Conservation (phyloP, 2,113 vertebrate species). For the Chamaetylas fuelleborni region DNA sequence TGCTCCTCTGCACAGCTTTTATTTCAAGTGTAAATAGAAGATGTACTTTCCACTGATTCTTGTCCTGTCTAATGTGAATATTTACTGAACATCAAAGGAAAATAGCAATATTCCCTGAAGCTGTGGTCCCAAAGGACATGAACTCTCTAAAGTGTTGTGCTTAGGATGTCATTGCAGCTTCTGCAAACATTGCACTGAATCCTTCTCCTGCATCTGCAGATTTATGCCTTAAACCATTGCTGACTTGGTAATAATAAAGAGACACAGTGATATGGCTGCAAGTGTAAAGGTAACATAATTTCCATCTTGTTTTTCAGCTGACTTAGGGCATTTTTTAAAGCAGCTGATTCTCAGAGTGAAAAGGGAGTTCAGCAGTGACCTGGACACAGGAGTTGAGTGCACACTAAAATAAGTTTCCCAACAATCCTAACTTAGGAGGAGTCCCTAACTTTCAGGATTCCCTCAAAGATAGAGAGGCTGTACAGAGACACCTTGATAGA, state of each 20-base stretch:
- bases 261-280: not conserved
- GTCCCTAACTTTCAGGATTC: not conserved
- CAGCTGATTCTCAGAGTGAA: not conserved
- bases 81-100: conserved; percentile 12
- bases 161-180: not conserved
- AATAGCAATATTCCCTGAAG: not conserved
- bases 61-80: not conserved
- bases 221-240: conserved; percentile 7
- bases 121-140: not conserved
- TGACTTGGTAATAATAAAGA: not conserved
- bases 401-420: not conserved
- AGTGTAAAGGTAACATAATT: not conserved
- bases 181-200: not conserved
- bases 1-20: not conserved
- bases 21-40: not conserved
- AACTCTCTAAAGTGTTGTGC: not conserved
- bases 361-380: not conserved
- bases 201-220: not conserved
- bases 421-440: not conserved
- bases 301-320: not conserved
- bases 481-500: not conserved
- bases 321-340: not conserved
- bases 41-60: not conserved
- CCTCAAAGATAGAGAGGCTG: not conserved
- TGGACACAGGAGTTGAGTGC: not conserved